phyloP scores from a whole-genome alignment of 2,888 invertebrate genomes.

The Eremobia ochroleuca region DNA sequence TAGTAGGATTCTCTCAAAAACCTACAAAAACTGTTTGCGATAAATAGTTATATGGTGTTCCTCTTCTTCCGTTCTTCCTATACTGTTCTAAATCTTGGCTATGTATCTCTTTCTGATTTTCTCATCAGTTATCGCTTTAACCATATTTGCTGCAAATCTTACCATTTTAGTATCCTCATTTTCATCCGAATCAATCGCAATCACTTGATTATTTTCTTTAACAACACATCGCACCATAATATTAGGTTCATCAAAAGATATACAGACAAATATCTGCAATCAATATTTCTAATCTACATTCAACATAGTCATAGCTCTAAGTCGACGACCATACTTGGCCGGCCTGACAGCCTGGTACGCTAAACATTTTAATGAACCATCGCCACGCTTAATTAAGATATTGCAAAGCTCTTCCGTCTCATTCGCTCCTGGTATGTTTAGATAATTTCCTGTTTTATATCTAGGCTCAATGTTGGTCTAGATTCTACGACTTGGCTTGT shows the following conservation, averaged over 20 bases:
- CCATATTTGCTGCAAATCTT: background rate
- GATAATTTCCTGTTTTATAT: conserved; percentile 62
- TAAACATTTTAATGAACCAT: conserved; percentile 75
- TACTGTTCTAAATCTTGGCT: background rate
- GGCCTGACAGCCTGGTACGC: conserved; percentile 68
- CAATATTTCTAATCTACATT: conserved; percentile 44
- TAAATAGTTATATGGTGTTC: background rate
- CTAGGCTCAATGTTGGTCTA: conserved; percentile 55
- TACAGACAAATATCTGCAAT: conserved; percentile 29
- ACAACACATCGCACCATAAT: background rate
- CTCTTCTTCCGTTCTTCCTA: background rate
- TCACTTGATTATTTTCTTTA: background rate
- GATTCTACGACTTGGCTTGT: conserved; percentile 26
- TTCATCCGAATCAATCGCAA: background rate
- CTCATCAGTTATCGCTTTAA: background rate
- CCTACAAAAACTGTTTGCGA: background rate
- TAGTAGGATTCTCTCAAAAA: background rate
- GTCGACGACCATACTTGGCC: conserved; percentile 52
- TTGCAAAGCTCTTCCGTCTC: conserved; percentile 61
- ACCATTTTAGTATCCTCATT: background rate
- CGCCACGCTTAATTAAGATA: conserved; percentile 75
- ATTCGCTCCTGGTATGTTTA: conserved; percentile 60
- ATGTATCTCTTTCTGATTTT: background rate
- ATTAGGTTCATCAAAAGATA: background rate
- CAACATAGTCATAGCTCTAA: conserved; percentile 24